Evolutionary conservation across 2,888 invertebrate genomes (phyloP).

Genomic region (Campopleginae sp.): DNA sequence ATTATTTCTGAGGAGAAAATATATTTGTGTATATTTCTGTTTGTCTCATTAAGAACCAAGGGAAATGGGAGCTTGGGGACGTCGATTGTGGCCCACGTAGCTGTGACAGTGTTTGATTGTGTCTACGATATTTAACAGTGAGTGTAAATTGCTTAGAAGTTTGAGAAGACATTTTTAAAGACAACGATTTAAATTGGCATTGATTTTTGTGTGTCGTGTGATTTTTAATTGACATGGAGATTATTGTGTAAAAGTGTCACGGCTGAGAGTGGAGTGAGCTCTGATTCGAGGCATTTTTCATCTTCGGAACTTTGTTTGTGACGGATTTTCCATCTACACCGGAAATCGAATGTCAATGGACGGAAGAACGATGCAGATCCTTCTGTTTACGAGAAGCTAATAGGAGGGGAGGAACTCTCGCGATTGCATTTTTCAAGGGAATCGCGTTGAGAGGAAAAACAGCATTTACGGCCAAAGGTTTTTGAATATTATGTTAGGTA

Average conservation of each 20-base stretch:
- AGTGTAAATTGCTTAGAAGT: background rate
- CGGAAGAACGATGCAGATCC: conserved; percentile 47
- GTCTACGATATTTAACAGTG: background rate
- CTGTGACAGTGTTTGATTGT: background rate
- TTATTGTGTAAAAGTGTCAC: background rate
- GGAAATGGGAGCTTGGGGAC: background rate
- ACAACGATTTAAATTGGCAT: background rate
- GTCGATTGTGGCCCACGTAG: background rate
- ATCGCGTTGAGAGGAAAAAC: conserved; percentile 16
- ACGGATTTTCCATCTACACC: background rate
- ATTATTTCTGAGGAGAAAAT: background rate
- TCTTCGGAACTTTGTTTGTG: background rate
- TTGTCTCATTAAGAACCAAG: background rate
- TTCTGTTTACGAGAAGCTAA: conserved; percentile 41
- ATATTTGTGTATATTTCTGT: background rate
- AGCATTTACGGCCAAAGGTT: background rate
- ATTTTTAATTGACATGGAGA: conserved; percentile 7
- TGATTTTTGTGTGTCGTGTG: background rate
- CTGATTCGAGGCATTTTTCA: background rate
- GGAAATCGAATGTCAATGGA: conserved; percentile 51
- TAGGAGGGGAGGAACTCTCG: conserved; percentile 32
- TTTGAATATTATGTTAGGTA: conserved; percentile 80
- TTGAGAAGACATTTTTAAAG: background rate
- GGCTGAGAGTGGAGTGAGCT: background rate
- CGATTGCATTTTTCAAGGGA: conserved; percentile 27